Percentiles rank a stretch among this genome's conserved stretches.
Evolutionary conservation across 2,113 vertebrate genomes (phyloP).

Genomic region (Cricetomys ansorgei): DNA sequence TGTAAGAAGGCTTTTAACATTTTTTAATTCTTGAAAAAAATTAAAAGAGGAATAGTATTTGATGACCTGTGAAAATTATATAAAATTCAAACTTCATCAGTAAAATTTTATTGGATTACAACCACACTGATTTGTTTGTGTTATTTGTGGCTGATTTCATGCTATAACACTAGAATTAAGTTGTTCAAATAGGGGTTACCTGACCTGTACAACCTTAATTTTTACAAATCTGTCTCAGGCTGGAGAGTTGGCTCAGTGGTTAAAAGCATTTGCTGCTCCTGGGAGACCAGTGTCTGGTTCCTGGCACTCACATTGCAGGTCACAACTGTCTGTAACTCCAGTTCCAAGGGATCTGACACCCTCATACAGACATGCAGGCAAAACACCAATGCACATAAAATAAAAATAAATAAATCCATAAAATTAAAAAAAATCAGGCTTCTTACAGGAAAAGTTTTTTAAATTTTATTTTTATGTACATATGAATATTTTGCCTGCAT

Average conservation of each 20-base stretch:
- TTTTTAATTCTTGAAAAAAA: conserved; percentile 7
- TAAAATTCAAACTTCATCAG: not conserved
- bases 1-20: not conserved
- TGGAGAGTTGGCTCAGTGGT: not conserved
- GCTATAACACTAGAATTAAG: not conserved
- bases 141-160: conserved; percentile 17
- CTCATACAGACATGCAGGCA: not conserved
- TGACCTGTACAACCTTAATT: not conserved
- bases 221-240: not conserved
- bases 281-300: not conserved
- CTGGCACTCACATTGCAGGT: not conserved
- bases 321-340: not conserved
- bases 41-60: conserved; percentile 12
- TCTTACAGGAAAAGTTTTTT: not conserved
- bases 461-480: not conserved
- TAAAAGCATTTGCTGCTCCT: not conserved
- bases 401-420: not conserved
- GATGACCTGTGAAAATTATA: not conserved
- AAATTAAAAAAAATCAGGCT: not conserved
- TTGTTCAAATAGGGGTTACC: not conserved
- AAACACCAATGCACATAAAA: not conserved
- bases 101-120: conserved; percentile 5
- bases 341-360: not conserved
- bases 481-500: not conserved
- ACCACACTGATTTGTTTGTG: not conserved